Conservation (phyloP, 2,797 vertebrate species). For the Danio aesculapii region DNA sequence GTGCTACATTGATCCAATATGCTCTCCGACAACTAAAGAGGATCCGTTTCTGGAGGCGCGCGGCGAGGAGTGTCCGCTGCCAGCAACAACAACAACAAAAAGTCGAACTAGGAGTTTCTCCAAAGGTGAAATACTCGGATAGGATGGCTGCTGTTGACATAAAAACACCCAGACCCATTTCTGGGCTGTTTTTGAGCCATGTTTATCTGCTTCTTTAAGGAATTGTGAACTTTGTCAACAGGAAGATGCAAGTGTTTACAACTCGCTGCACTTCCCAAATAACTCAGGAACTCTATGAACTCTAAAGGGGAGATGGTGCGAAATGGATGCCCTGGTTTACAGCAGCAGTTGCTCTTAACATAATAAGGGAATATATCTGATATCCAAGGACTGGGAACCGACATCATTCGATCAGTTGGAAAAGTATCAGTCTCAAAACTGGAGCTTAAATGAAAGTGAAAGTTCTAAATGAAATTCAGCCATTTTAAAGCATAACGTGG, state of each 20-base stretch:
- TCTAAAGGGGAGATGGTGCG: conserved; percentile 85
- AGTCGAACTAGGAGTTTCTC: neutral
- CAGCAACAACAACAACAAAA: neutral
- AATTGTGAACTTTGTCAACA: neutral
- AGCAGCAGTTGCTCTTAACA: conserved; percentile 59
- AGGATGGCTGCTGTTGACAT: neutral
- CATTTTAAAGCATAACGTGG: too few relatives aligned
- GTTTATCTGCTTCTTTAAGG: conserved; percentile 1
- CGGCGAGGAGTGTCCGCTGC: neutral
- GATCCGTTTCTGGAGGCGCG: neutral
- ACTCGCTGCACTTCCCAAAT: neutral
- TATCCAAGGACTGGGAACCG: too few relatives aligned
- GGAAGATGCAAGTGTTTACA: neutral
- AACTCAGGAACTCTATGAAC: conserved; percentile 79
- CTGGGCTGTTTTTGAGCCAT: neutral
- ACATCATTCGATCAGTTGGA: too few relatives aligned
- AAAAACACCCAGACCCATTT: neutral
- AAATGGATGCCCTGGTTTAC: conserved; percentile 89
- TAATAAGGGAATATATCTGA: too few relatives aligned
- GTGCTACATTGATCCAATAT: fast-evolving
- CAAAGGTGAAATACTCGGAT: neutral
- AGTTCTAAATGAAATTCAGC: too few relatives aligned
- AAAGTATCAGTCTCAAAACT: too few relatives aligned
- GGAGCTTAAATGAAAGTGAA: too few relatives aligned
- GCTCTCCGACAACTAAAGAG: conserved; percentile 4